Conservation (phyloP, 2,113 vertebrate species). For the Columba janthina region DNA sequence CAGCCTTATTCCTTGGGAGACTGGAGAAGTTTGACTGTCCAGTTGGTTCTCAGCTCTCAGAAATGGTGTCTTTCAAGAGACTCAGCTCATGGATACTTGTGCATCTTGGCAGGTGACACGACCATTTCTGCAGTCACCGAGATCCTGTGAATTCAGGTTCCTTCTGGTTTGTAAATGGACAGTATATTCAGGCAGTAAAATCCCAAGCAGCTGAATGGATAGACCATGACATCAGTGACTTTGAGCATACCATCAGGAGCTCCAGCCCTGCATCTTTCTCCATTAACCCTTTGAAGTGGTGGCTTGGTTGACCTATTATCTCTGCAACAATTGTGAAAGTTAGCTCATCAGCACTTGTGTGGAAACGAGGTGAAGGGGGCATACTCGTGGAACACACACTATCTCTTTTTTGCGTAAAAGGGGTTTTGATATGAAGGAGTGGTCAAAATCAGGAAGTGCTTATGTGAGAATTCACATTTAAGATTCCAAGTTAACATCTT, state of each 20-base stretch:
- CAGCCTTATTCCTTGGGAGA: not conserved
- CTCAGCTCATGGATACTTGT: not conserved
- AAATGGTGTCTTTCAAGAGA: not conserved
- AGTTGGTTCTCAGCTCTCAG: not conserved
- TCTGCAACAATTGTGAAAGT: not conserved
- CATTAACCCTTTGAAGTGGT: not conserved
- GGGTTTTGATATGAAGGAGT: not conserved
- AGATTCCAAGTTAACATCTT: not conserved
- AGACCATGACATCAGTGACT: not conserved
- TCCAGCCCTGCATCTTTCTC: not conserved
- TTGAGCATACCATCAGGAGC: not conserved
- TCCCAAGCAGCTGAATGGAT: not conserved
- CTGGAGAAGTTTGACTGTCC: not conserved
- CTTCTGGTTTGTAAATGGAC: not conserved
- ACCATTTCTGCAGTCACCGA: not conserved
- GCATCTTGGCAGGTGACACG: not conserved
- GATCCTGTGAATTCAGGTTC: not conserved
- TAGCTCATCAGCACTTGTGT: not conserved
- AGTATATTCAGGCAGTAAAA: not conserved
- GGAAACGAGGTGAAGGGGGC: not conserved
- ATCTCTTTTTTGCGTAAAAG: not conserved
- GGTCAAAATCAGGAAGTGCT: not conserved
- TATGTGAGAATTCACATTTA: not conserved
- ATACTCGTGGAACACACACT: not conserved
- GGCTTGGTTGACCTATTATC: not conserved